These are phyloP conservation scores for Botia almorhae DNA, from an alignment of 2,797 vertebrate genomes.

Conservation along the genomic window DNA sequence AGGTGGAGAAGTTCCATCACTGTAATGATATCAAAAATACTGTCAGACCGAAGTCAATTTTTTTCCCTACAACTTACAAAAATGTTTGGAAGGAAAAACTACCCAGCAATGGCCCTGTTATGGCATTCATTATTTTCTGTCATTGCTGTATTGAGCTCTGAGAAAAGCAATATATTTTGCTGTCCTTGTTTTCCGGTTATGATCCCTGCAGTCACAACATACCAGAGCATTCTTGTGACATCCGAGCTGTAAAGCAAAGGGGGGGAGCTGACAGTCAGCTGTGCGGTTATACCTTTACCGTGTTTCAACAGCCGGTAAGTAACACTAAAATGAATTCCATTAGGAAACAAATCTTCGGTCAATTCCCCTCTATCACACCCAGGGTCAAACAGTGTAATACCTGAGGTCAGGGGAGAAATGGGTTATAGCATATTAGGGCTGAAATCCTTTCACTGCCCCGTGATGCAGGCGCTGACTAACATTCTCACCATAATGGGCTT, in stretches of 20 bases:
- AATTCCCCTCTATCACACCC: conserved; percentile 49
- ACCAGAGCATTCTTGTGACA: conserved; percentile 52
- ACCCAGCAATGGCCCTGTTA: conserved; percentile 29
- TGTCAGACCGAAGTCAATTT: conserved; percentile 55
- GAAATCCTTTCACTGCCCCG: conserved; percentile 53
- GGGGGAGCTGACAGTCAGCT: conserved; percentile 51
- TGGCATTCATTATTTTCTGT: conserved; percentile 42
- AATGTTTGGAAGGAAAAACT: conserved; percentile 3
- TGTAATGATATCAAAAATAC: conserved; percentile 63
- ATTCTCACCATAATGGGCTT: conserved; percentile 61
- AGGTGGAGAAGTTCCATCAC: conserved; percentile 61
- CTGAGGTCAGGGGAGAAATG: conserved; percentile 64
- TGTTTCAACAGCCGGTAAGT: conserved; percentile 54
- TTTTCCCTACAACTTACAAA: conserved; percentile 25
- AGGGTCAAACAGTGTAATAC: conserved; percentile 65
- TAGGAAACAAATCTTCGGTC: conserved; percentile 58
- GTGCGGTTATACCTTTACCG: conserved; percentile 60
- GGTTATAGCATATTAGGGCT: conserved; percentile 62
- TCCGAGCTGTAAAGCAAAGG: neutral
- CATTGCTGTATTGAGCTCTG: conserved; percentile 45
- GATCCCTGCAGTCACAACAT: conserved; percentile 55
- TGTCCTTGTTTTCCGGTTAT: conserved; percentile 54
- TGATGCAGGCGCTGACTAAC: conserved; percentile 56
- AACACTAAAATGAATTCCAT: conserved; percentile 69
- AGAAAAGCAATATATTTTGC: conserved; percentile 57